Conservation (phyloP, 2,888 invertebrate species). For the Orchestes rusci region DNA sequence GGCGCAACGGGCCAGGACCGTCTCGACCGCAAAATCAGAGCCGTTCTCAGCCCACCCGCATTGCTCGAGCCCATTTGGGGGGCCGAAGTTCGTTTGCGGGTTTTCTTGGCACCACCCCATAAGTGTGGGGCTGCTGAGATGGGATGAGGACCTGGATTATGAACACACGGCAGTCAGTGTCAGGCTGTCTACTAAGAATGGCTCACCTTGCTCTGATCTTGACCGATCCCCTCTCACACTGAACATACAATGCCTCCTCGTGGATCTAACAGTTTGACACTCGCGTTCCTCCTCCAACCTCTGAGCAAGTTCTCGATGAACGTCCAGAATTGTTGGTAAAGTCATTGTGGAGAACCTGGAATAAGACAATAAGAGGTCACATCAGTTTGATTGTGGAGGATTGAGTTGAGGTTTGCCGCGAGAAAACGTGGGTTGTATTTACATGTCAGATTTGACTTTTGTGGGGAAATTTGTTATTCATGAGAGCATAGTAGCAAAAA, state of each 20-base stretch:
- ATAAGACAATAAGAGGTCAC: no score
- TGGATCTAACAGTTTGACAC: slow-evolving; percentile 14
- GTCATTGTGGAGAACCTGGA: no score
- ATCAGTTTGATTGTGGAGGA: no score
- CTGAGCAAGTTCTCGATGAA: slow-evolving; percentile 38
- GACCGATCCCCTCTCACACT: slow-evolving; percentile 53
- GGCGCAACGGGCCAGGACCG: slow-evolving; percentile 74
- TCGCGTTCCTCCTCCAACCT: slow-evolving; percentile 36
- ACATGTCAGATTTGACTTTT: no score
- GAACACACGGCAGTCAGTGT: no score
- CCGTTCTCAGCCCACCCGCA: slow-evolving; percentile 49
- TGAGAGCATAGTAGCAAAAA: no score
- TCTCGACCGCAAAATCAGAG: slow-evolving; percentile 60
- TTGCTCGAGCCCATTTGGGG: slow-evolving; percentile 58
- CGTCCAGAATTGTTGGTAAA: slow-evolving; percentile 39
- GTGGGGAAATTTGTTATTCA: no score
- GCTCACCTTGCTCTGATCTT: slow-evolving; percentile 58
- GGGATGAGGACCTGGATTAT: slow-evolving; percentile 58
- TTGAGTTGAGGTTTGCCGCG: no score
- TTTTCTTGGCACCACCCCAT: slow-evolving; percentile 59
- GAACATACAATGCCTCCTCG: slow-evolving; percentile 41
- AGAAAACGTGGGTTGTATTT: no score
- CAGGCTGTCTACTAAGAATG: no score
- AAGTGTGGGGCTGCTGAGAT: slow-evolving; percentile 44
- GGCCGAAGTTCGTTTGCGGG: slow-evolving; percentile 62